These are phyloP conservation scores for Netelia fuscicornis DNA, from an alignment of 2,888 invertebrate genomes.

Conservation along the genomic window DNA sequence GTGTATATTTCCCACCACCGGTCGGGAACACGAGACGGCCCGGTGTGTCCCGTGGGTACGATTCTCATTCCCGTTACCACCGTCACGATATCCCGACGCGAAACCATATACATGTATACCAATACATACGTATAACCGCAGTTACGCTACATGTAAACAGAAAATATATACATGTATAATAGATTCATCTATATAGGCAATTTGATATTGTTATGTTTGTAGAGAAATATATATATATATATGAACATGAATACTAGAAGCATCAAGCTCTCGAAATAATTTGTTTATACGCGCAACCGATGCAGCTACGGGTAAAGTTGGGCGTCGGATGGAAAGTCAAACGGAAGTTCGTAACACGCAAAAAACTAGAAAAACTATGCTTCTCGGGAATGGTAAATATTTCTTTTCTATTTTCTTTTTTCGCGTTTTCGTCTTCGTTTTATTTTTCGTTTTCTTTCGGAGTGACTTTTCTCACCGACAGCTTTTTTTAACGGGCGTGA, in stretches of 20 bases:
- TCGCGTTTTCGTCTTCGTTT: neutral
- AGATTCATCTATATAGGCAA: no score
- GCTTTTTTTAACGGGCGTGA: neutral
- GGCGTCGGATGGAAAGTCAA: neutral
- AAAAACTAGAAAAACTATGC: constrained; percentile 23
- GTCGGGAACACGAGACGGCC: constrained; percentile 53
- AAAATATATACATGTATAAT: neutral
- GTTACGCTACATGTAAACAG: constrained; percentile 7
- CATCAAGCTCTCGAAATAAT: constrained; percentile 49
- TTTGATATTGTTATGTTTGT: neutral
- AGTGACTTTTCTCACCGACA: constrained; percentile 1
- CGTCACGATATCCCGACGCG: constrained; percentile 50
- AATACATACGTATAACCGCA: constrained; percentile 4
- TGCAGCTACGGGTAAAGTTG: neutral
- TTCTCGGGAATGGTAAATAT: no score
- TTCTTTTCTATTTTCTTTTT: neutral
- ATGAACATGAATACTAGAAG: constrained; percentile 1
- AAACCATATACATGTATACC: constrained; percentile 14
- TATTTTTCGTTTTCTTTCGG: neutral
- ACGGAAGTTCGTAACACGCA: neutral
- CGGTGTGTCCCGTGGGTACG: constrained; percentile 56
- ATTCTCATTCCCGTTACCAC: constrained; percentile 60
- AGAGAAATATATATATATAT: neutral
- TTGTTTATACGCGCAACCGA: constrained; percentile 47
- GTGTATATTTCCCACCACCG: constrained; percentile 59